Evolutionary conservation across 2,113 vertebrate species (phyloP).

Genomic region (Daphoenositta chrysoptera): DNA sequence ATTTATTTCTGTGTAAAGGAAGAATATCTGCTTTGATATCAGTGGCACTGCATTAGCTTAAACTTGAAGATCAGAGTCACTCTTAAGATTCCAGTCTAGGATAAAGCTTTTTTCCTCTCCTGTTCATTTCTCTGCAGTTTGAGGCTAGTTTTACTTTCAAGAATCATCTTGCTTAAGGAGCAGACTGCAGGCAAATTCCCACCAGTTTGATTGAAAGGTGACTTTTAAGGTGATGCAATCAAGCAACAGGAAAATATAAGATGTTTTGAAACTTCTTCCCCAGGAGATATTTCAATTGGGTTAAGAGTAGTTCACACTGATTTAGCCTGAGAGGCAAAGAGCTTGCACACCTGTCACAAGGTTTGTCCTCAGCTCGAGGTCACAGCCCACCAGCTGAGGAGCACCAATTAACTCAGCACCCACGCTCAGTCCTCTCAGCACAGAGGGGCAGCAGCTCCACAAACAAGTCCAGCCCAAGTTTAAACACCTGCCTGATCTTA

Average conservation of each 20-base stretch:
- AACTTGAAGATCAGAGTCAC: not conserved
- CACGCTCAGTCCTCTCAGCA: not conserved
- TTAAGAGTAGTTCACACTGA: not conserved
- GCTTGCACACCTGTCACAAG: not conserved
- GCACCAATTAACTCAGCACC: not conserved
- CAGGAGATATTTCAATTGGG: not conserved
- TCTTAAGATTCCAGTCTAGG: not conserved
- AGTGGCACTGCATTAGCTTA: not conserved
- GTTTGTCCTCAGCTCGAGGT: not conserved
- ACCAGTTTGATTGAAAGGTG: not conserved
- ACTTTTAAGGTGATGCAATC: not conserved
- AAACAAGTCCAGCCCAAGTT: not conserved
- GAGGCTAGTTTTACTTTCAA: not conserved
- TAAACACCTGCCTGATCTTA: not conserved
- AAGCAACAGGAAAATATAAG: not conserved
- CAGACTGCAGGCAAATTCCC: not conserved
- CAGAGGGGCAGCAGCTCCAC: not conserved
- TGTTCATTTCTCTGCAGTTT: not conserved
- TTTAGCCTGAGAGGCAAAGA: not conserved
- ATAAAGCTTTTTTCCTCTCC: not conserved
- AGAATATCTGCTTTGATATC: not conserved
- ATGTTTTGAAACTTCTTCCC: not conserved
- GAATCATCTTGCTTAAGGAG: not conserved
- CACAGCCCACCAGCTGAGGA: not conserved
- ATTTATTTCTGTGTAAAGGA: not conserved